Evolutionary conservation across 2,888 invertebrate genomes (phyloP).

Genomic region (Halictus quadricinctus): DNA sequence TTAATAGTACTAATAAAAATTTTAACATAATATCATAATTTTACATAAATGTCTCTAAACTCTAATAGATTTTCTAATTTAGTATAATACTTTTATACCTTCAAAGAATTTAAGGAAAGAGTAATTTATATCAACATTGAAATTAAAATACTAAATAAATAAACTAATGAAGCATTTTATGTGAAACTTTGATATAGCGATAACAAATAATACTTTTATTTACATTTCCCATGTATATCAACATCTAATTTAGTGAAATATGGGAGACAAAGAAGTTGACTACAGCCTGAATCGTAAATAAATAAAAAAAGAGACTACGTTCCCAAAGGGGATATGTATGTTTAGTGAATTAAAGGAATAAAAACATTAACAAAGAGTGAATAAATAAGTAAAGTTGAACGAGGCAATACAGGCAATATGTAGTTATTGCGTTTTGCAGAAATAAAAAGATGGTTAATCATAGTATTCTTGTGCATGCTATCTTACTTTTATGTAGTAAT

Average conservation of each 20-base stretch:
- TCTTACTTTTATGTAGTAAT: conserved; percentile 68
- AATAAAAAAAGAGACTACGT: conserved; percentile 13
- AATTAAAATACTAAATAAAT: conserved; percentile 15
- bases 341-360: conserved; percentile 39
- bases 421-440: conserved; percentile 45
- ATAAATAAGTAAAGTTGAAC: conserved; percentile 34
- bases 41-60: background rate
- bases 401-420: conserved; percentile 40
- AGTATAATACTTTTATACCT: background rate
- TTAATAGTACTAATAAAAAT: conserved; percentile 5
- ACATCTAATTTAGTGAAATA: conserved; percentile 27
- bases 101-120: conserved; percentile 3
- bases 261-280: background rate
- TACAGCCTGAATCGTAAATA: background rate
- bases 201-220: conserved; percentile 15
- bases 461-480: conserved; percentile 65
- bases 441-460: conserved; percentile 49
- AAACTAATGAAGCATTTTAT: background rate
- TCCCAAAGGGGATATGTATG: conserved; percentile 11
- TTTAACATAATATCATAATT: background rate
- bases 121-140: background rate
- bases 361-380: conserved; percentile 21
- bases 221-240: conserved; percentile 22
- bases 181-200: background rate
- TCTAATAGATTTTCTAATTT: background rate